These are phyloP conservation scores for Conus betulinus DNA, from an alignment of 1,140 invertebrate species.

Conservation along the genomic window DNA sequence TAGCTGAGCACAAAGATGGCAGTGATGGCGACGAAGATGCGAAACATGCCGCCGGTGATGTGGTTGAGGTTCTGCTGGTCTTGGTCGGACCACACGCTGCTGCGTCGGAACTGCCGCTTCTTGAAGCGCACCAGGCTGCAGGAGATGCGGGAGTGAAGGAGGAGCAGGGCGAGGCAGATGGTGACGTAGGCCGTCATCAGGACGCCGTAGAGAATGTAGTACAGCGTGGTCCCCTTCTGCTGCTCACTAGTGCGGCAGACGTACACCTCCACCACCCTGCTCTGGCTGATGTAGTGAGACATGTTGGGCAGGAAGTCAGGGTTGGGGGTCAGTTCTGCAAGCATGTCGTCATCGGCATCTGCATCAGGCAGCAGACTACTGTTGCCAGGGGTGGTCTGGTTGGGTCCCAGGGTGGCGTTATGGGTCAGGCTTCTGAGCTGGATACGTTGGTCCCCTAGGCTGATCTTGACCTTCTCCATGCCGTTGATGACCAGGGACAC, in stretches of 20 bases:
- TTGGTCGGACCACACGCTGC: not conserved
- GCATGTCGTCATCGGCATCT: too few species aligned
- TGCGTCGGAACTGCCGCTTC: not conserved
- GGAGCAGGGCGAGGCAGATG: conserved; percentile 18
- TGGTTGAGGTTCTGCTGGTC: not conserved
- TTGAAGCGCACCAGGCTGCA: not conserved
- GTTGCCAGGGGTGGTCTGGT: not conserved
- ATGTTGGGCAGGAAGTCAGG: not conserved
- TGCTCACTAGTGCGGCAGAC: conserved; percentile 28
- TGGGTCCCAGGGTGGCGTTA: not conserved
- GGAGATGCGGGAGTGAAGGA: conserved; percentile 25
- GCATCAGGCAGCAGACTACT: too few species aligned
- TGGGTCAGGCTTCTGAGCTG: not conserved
- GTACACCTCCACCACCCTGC: conserved; percentile 4
- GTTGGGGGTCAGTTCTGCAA: not conserved
- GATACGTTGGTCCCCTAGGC: not conserved
- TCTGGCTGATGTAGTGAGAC: not conserved
- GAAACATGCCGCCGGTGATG: conserved; percentile 40
- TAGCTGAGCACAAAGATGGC: conserved; percentile 47
- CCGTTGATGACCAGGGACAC: conserved; percentile 38
- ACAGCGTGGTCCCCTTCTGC: conserved; percentile 1
- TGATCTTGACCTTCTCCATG: conserved; percentile 11
- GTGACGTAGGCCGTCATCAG: conserved; percentile 10
- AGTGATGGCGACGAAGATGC: conserved; percentile 43
- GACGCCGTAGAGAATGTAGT: conserved; percentile 9